phyloP scores from a whole-genome alignment of 2,113 vertebrate genomes.

The Coturnix japonica region DNA sequence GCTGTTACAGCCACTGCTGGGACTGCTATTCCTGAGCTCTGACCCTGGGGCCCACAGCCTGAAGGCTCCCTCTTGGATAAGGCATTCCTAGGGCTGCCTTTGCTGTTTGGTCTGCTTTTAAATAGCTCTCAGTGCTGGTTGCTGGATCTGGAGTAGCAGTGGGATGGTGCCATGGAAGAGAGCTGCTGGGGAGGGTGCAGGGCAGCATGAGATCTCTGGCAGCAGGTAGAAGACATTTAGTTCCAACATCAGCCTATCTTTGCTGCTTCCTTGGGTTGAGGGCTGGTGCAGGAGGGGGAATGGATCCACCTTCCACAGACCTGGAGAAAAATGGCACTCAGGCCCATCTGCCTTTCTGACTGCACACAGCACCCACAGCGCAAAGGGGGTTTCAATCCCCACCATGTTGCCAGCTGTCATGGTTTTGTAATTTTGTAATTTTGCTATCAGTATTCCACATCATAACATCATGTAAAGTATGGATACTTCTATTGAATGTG shows the following conservation, averaged over 20 bases:
- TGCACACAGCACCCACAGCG: background rate
- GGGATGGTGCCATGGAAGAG: background rate
- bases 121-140: background rate
- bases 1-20: accelerated
- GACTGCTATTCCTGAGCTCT: background rate
- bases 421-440: too few species aligned
- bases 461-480: too few species aligned
- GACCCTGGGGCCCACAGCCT: accelerated
- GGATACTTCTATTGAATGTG: too few species aligned
- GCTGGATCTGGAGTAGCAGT: background rate
- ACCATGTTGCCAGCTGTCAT: too few species aligned
- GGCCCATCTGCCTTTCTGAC: background rate
- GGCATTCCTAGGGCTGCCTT: background rate
- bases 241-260: background rate
- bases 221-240: background rate
- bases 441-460: too few species aligned
- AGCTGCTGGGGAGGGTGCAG: background rate
- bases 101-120: background rate
- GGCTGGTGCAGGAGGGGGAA: background rate
- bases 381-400: background rate
- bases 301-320: background rate
- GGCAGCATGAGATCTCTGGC: background rate
- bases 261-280: background rate
- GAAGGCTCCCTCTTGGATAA: background rate
- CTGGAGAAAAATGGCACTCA: background rate